A percentile compares a stretch with the other conserved stretches of the same genome.
These are phyloP conservation scores for Maconellicoccus hirsutus DNA, from an alignment of 1,140 invertebrate species.

Conservation along the genomic window DNA sequence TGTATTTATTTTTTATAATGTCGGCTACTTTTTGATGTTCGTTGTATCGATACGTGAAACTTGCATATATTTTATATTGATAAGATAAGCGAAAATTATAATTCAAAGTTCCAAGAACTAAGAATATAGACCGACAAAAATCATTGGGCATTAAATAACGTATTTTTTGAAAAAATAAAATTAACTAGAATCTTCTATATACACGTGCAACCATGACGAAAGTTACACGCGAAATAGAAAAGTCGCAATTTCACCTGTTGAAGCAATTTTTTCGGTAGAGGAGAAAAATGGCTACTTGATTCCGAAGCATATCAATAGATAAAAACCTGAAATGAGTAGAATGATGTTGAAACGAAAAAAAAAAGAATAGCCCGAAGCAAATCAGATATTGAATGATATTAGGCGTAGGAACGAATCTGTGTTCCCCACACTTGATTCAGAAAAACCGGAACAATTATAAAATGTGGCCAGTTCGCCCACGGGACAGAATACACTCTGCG, in stretches of 20 bases:
- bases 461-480: conserved; percentile 16
- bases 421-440: conserved; percentile 13
- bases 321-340: conserved; percentile 1
- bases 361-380: conserved; percentile 1
- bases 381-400: conserved; percentile 16
- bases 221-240: neutral
- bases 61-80: neutral
- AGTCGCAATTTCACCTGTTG: neutral
- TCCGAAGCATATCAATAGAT: neutral
- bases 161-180: no score
- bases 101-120: no score
- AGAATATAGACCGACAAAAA: no score
- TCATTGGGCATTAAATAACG: no score
- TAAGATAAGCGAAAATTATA: neutral
- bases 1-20: neutral
- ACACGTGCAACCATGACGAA: neutral
- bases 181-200: no score
- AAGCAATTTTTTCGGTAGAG: neutral
- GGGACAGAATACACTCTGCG: neutral
- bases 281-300: neutral
- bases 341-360: conserved; percentile 10
- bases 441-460: conserved; percentile 21
- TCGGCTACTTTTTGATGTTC: neutral
- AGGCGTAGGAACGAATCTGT: conserved; percentile 17
- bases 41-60: neutral